Evolutionary conservation across 2,113 vertebrate genomes (phyloP), one percentile per base, ranked within the genome.

Genomic region (Mustelus asterias): DNA sequence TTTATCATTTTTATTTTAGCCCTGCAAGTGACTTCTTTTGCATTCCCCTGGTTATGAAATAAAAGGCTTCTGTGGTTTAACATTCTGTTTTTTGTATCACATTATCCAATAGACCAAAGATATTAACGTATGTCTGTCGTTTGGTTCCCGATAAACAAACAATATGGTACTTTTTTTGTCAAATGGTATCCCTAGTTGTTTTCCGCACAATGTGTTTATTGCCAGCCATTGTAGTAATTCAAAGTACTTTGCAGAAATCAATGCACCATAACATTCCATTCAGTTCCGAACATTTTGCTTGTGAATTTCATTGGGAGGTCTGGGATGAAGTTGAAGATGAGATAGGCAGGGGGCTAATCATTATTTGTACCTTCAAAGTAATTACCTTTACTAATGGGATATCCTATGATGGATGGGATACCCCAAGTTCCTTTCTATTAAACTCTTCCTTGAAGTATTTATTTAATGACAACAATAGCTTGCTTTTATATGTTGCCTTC

Each of bases 1-100:
- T 95, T 14, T 3, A 33, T 54, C 22, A 70, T 26, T 44, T 96
- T 96, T 96, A 96, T 44, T 96, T 96, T 96, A 96, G 26, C 26
- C 18, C 29, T 54, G 95, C 41, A 65, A 54, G 10, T 29, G 16
- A 29, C 4, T 70, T 95, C 37, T 95, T 95, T 29, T 26, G 67
- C 20, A 9, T 24, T 95, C 22, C n/a, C 3, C 11, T 26, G 18
- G 6, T 41, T n/a, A 1, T 26, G 94, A 95, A 70, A 95, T 69
- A 22, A 67, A 41, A 44, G 22, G 58, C n/a, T 70, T 70, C 41
- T 4, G 41, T 26, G 94, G 18, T 95, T 69, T 95, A 70, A 70
- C 22, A 48, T 95, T 72, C 10, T 58, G 48, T 29, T 89, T 44
- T 60, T 29, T 16, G 13, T 63, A 63, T 6, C 44, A 41, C 9